Conservation (phyloP, 2,113 vertebrate species). For the Neoarius graeffei region DNA sequence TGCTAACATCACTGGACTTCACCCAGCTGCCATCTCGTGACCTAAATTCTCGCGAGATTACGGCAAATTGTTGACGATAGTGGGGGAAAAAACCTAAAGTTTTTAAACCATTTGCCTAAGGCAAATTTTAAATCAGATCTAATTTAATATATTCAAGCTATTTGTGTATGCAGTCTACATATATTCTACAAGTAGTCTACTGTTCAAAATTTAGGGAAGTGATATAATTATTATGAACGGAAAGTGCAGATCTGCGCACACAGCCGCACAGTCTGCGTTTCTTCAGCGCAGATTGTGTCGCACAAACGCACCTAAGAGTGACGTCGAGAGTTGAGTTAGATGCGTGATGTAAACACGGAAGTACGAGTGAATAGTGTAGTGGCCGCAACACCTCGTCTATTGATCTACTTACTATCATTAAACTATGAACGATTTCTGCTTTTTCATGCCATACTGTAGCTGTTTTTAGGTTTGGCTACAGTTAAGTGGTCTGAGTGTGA, state of each 20-base stretch:
- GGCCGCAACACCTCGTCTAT: neutral
- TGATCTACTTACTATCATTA: neutral
- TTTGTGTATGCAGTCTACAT: neutral
- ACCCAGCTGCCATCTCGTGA: neutral
- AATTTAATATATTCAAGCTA: neutral
- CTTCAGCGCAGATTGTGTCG: neutral
- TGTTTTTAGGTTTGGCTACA: neutral
- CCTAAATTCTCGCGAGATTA: neutral
- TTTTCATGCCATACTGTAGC: neutral
- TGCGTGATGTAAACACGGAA: constrained; percentile 41
- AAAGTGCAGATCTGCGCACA: neutral
- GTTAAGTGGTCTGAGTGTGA: neutral
- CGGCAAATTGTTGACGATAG: neutral
- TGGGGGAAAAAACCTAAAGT: too few relatives aligned
- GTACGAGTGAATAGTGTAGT: neutral
- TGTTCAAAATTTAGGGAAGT: neutral
- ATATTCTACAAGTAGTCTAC: neutral
- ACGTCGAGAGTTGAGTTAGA: neutral
- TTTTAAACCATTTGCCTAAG: neutral
- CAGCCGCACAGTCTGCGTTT: constrained; percentile 3
- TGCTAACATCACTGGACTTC: neutral
- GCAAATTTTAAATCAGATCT: neutral
- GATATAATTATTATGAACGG: neutral
- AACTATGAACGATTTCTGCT: neutral
- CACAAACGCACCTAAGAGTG: constrained; percentile 5